Evolutionary conservation across 2,888 invertebrate species (phyloP), one percentile per base, ranked within the genome.

Genomic region (Plusia festucae): DNA sequence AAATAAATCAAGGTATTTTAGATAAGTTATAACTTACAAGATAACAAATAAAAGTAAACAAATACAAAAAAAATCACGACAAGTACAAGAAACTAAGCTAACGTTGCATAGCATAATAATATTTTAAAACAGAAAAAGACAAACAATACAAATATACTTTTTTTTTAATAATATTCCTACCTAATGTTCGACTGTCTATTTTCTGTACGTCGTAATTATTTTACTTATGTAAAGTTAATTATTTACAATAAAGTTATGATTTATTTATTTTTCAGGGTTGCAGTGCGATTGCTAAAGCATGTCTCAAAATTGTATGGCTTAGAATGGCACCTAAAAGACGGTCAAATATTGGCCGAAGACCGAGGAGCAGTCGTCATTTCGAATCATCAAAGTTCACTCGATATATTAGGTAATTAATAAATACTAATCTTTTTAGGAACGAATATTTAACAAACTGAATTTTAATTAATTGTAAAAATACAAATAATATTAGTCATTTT

Each of bases 331-430:
- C 83, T 96, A 16, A 89, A 96, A 32, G 93, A 95, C 66, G 89
- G 84, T 6, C 91, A 95, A 63, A 88, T 95, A 64, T 81, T 96
- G 52, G 79, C 92, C 0, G 91, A 94, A 70, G 95, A 96, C 63
- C 87, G 94, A 56, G 96, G 96, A 0, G 96, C 94, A 58, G 93
- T 97, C 60, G 90, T 97, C 54, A 95, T 97, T n/a, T 94, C 96
- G 11, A 97, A 97, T 88, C 97, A 97, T 87, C 97, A 97, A 84
- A 96, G 96, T 59, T 93, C 96, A 2, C 85, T 97, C 22, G 97
- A 97, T 85, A 90, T 96, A 70, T 88, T 97, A 72, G 96, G 97
- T 96, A 92, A 86, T n/a, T n/a, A n/a, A n/a, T n/a, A n/a, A n/a
- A n/a, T n/a, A n/a, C n/a, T n/a, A n/a, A n/a, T n/a, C n/a, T n/a